phyloP scores from a whole-genome alignment of 1,140 invertebrate species.

The Zelostemma sp. region DNA sequence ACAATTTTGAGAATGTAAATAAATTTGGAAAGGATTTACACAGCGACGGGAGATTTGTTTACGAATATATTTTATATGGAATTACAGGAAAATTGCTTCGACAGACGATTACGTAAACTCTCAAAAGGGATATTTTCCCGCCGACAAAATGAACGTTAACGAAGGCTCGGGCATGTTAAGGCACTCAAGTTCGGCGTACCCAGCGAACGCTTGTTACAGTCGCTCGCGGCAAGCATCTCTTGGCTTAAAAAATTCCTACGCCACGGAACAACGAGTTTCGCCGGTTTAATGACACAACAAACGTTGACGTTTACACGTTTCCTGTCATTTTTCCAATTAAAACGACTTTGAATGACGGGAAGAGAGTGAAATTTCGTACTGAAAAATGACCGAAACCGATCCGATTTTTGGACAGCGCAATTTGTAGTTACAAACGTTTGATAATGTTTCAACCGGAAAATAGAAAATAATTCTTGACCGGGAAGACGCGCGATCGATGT shows the following conservation, averaged over 20 bases:
- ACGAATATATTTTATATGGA: not conserved
- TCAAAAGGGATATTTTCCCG: conserved; percentile 44
- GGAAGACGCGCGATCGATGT: too few species aligned
- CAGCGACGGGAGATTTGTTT: too few species aligned
- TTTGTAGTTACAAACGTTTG: too few species aligned
- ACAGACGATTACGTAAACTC: conserved; percentile 40
- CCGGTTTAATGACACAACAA: conserved; percentile 34
- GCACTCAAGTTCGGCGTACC: conserved; percentile 33
- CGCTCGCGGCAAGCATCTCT: conserved; percentile 39
- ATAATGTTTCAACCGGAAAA: too few species aligned
- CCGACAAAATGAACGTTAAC: conserved; percentile 44
- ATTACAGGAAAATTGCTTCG: conserved; percentile 27
- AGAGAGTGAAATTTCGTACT: conserved; percentile 6
- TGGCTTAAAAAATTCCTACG: conserved; percentile 43
- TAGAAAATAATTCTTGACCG: too few species aligned
- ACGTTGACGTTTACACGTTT: conserved; percentile 14
- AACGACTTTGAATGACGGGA: conserved; percentile 15
- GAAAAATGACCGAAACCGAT: too few species aligned
- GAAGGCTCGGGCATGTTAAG: conserved; percentile 33
- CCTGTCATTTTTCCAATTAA: conserved; percentile 29
- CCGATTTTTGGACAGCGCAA: too few species aligned
- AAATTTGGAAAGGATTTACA: too few species aligned
- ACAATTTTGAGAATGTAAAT: too few species aligned
- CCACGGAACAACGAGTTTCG: conserved; percentile 32
- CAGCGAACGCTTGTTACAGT: conserved; percentile 40